Evolutionary conservation across 92 coral and sea anemone genomes (phyloP).

Genomic region (Hydrozoanthus gracilis): DNA sequence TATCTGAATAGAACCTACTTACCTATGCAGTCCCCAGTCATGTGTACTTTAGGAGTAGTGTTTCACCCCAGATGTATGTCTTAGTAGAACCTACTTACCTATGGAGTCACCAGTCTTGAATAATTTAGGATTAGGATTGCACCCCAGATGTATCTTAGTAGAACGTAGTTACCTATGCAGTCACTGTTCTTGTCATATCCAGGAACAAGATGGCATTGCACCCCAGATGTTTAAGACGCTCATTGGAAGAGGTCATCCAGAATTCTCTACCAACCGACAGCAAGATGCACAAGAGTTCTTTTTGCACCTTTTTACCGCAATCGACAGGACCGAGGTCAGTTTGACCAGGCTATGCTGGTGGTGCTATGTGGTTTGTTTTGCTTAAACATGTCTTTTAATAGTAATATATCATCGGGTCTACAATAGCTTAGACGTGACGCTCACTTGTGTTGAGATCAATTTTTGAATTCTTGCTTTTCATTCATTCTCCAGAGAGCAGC

Average conservation of each 20-base stretch:
- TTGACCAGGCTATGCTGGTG: neutral
- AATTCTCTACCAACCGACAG: slow-evolving; percentile 92
- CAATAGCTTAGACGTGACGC: too few relatives aligned
- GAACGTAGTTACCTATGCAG: neutral
- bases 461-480: neutral
- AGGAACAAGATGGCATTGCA: slow-evolving; percentile 93
- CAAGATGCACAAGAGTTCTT: slow-evolving; percentile 97
- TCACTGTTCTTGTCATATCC: neutral
- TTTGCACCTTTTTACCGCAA: slow-evolving; percentile 78
- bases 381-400: neutral
- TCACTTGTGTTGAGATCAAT: too few relatives aligned
- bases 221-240: slow-evolving; percentile 97
- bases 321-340: slow-evolving; percentile 90
- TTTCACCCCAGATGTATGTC: slow-evolving; percentile 94
- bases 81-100: neutral
- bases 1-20: neutral
- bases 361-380: neutral
- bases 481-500: slow-evolving; percentile 73
- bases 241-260: slow-evolving; percentile 97
- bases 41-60: slow-evolving; percentile 69
- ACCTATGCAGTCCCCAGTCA: neutral
- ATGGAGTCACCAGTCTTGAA: neutral
- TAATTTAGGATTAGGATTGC: neutral
- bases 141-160: neutral
- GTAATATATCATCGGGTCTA: too few relatives aligned